Evolutionary conservation across 2,888 invertebrate species (phyloP).

Genomic region (Byasa hedistus): DNA sequence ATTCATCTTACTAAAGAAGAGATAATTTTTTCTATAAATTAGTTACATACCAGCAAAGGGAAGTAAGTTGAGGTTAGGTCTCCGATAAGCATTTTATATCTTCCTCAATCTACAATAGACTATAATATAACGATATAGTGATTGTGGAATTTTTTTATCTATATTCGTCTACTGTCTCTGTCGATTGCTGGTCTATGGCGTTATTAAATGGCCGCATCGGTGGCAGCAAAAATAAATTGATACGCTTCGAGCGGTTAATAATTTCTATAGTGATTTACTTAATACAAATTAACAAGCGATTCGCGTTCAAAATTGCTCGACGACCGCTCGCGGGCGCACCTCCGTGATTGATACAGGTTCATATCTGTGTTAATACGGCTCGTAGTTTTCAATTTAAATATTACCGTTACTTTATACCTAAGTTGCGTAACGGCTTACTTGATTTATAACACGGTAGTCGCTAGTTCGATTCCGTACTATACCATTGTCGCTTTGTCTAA

Average conservation of each 20-base stretch:
- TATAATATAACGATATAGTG: too few species aligned
- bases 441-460: too few species aligned
- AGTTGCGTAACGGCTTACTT: too few species aligned
- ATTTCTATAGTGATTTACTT: slow-evolving; percentile 29
- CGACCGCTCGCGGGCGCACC: slow-evolving; percentile 10
- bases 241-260: slow-evolving; percentile 24
- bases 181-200: slow-evolving; percentile 6
- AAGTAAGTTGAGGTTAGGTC: too few species aligned
- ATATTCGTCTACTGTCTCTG: slow-evolving; percentile 3
- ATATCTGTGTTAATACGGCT: slow-evolving; percentile 17
- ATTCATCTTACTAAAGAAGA: too few species aligned
- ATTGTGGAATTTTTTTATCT: too few species aligned
- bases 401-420: slow-evolving; percentile 9
- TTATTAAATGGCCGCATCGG: slow-evolving; percentile 21
- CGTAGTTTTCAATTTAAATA: slow-evolving; percentile 12
- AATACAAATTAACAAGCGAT: slow-evolving; percentile 27
- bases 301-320: slow-evolving; percentile 21
- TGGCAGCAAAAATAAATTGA: slow-evolving; percentile 25
- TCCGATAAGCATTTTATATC: too few species aligned
- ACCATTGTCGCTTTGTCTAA: too few species aligned
- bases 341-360: slow-evolving; percentile 29
- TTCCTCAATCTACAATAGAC: too few species aligned
- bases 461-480: too few species aligned
- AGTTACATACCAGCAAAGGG: too few species aligned
- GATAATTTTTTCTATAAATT: too few species aligned